Base-by-base conservation (phyloP, 2,113 vertebrate genomes). In the Pluvianellus socialis region DNA sequence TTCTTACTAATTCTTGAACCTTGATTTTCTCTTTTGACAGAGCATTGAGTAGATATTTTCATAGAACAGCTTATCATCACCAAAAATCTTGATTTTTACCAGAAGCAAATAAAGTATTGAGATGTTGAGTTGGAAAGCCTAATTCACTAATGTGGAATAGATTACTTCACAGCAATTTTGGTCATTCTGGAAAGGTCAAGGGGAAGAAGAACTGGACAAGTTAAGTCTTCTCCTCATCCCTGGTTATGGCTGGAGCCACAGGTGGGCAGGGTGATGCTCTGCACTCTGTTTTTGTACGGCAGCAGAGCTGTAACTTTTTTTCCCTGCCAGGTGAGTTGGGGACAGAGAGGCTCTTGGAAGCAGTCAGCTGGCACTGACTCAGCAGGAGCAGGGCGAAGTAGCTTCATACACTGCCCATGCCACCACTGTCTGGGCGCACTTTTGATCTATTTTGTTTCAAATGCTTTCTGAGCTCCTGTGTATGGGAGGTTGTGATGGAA, bases 361-460 rank as follows among this genome's bases (percentile, higher is more conserved):
- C 17, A 81, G 17, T 40, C 38, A 63, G 7, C 11, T 1, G 8
- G 22, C 38, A 55, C 28, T 72, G 35, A 61, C n/a, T 72, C 28
- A n/a, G 32, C 14, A 58, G 58, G 1, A 50, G 6, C 30, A 67
- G 26, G 42, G 32, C 9, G 3, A 23, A 71, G 47, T 40, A 27
- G 20, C 33, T 50, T 63, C 28, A 47, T 27, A 12, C 8, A 26
- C 19, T 76, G 40, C 6, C 11, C 5, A 20, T 0, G 0, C 14
- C 17, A 38, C 12, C 0, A 0, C 22, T 91, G 21, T 7, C 6
- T 22, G 1, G 6, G 3, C 52, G 19, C 12, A 42, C 3, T 84
- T 74, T 49, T 50, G 21, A 58, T 6, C 12, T 24, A 27, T 71
- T 63, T 74, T 20, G 23, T 32, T 86, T 71, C 67, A 7, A 76